Evolutionary conservation across 2,888 invertebrate genomes (phyloP), one percentile per base, ranked within the genome.

Genomic region (Celastrina argiolus): DNA sequence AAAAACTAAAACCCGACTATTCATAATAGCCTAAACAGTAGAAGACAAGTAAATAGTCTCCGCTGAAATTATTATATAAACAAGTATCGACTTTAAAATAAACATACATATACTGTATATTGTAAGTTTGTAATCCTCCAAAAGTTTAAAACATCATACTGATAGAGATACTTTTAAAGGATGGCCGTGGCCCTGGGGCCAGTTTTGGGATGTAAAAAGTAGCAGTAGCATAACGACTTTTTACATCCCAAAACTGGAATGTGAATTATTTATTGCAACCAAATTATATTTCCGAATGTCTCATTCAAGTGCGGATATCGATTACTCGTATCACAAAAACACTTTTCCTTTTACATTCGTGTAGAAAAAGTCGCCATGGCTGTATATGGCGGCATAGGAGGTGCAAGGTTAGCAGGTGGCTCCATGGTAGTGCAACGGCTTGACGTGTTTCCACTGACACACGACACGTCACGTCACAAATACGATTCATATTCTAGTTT

Each of bases 331-430:
- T 61, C 14, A 51, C 31, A 64, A 34, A 45, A 51, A 36, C 61
- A 61, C 61, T 61, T 56, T 34, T 64, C 34, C 22, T 51, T 22
- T 51, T 56, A 45, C 12, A 12, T 22, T 14, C 0, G 45, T 22
- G 26, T 45, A 36, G 16, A 65, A 42, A 65, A 58, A 65, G 28
- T 39, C n/a, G 56, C 56, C 56, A 39, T 14, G 12, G 56, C 39
- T 56, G 31, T 65, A 58, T 28, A 41, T 58, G 56, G 65, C 5
- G n/a, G 22, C 22, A 26, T 28, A 75, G 77, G 76, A 76, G 77
- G 77, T 79, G 82, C 85, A 87, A 89, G 88, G 87, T 83, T 85
- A 82, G 77, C 87, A 86, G 87, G 88, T 88, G 87, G 74, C 72
- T 72, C 68, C 61, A 76, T 67, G 66, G 78, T 79, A 82, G 83